Evolutionary conservation across 2,113 vertebrate genomes (phyloP), one percentile per base, ranked within the genome.

Genomic region (Chionodraco myersi): DNA sequence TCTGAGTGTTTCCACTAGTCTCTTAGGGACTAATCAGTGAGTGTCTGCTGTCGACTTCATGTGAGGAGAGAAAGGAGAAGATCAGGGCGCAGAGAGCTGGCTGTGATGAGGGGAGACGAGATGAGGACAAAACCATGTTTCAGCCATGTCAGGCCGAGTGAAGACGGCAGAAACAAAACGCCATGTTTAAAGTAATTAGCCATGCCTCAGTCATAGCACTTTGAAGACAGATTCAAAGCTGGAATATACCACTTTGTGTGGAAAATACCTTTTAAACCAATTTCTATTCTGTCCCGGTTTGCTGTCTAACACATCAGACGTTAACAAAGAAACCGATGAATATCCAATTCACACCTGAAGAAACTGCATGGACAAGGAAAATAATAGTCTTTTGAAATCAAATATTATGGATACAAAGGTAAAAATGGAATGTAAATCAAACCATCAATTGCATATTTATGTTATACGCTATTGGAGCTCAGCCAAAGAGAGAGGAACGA

Each of bases 171-270:
- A 85, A 86, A 90, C 85, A 88, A 89, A 91, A 89, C 73, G 79
- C 79, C 64, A 87, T 72, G 77, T 86, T 90, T 85, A 84, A 91
- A 87, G 71, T 69, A 84, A 92, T 90, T 91, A 86, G 23, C 77
- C 75, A 83, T 45, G 81, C 77, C 74, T 90, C 88, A 86, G 79
- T 84, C 77, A 76, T 52, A 86, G 72, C 67, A 82, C 86, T 92
- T 90, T 90, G 89, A 91, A 89, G 89, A 75, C 48, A 71, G 56
- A 86, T 41, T 81, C 73, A 69, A 72, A 67, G 77, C 78, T 82
- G 36, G 36, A 41, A 41, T 6, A 41, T 41, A 41, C 36, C 6
- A 41, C 57, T 65, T 59, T 34, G 68, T 15, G 74, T 67, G 70
- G 30, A 80, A 84, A 90, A 87, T 69, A 75, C 45, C 62, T 82